Conservation (phyloP, 2,113 vertebrate species). For the Charina bottae region DNA sequence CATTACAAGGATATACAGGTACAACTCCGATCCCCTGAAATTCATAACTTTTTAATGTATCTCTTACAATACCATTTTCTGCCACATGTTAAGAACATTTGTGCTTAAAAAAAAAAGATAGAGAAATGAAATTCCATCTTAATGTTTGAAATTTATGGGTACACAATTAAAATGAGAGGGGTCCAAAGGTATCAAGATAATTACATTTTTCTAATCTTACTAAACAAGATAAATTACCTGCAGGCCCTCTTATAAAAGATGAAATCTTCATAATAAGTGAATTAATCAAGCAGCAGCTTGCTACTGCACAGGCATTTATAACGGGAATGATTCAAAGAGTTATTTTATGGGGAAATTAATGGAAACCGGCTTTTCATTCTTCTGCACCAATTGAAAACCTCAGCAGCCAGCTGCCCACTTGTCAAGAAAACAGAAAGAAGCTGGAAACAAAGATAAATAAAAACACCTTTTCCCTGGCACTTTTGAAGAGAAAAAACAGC, state of each 20-base stretch:
- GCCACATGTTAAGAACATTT: conserved; percentile 82
- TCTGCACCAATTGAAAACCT: conserved; percentile 99
- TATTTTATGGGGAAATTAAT: conserved; percentile 99
- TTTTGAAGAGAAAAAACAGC: conserved; percentile 99
- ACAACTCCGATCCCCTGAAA: conserved; percentile 66
- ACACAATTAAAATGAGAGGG: conserved; percentile 89
- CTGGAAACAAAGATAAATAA: conserved; percentile 97
- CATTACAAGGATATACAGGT: conserved; percentile 54
- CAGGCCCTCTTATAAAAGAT: conserved; percentile 98
- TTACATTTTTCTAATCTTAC: conserved; percentile 96
- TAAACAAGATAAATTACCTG: conserved; percentile 99
- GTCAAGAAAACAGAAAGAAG: conserved; percentile 98
- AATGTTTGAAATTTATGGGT: conserved; percentile 87
- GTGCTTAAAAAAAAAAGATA: conserved; percentile 67
- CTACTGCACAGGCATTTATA: conserved; percentile 88
- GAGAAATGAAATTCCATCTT: conserved; percentile 70
- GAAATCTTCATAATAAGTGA: conserved; percentile 99
- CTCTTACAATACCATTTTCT: conserved; percentile 75
- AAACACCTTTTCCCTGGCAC: conserved; percentile 92
- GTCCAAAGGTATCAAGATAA: conserved; percentile 98
- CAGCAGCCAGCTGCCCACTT: conserved; percentile 99
- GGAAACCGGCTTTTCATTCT: conserved; percentile 99
- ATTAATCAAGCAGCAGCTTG: conserved; percentile 94
- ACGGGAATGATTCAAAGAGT: conserved; percentile 90
- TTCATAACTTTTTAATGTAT: conserved; percentile 72